phyloP scores from a whole-genome alignment of 2,888 invertebrate species.

The Ramazzottius varieornatus region DNA sequence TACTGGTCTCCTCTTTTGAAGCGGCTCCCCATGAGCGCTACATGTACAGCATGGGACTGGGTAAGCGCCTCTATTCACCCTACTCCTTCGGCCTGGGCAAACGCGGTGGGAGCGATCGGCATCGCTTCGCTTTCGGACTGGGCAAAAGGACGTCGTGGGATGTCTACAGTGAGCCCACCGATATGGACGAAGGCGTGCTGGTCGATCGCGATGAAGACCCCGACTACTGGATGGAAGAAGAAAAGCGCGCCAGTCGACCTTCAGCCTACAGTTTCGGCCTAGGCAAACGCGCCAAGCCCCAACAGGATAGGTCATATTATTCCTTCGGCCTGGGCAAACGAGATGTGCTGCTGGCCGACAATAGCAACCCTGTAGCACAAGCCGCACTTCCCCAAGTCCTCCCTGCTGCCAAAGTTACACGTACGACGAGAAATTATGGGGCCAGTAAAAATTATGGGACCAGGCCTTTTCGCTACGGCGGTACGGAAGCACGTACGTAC shows the following conservation, averaged over 20 bases:
- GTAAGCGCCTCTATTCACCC: not conserved
- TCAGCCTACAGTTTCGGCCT: not conserved
- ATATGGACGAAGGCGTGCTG: not conserved
- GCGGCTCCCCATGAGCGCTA: too few species aligned
- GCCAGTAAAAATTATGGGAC: too few species aligned
- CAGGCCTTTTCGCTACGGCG: too few species aligned
- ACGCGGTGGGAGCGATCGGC: not conserved
- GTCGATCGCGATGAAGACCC: not conserved
- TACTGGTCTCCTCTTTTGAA: too few species aligned
- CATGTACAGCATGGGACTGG: not conserved
- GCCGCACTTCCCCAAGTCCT: not conserved
- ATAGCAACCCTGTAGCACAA: not conserved
- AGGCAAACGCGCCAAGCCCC: not conserved
- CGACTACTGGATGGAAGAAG: not conserved
- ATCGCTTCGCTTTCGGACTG: not conserved
- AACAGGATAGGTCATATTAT: not conserved
- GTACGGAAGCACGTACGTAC: too few species aligned
- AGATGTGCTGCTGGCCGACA: not conserved
- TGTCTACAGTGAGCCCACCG: too few species aligned
- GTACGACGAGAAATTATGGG: too few species aligned
- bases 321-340: conserved; percentile 1
- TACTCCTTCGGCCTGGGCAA: not conserved
- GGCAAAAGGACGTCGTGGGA: too few species aligned
- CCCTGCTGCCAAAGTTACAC: too few species aligned
- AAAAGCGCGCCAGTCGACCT: not conserved